These are phyloP conservation scores for Ceyx erithaca DNA, from an alignment of 2,797 vertebrate genomes.

Conservation along the genomic window DNA sequence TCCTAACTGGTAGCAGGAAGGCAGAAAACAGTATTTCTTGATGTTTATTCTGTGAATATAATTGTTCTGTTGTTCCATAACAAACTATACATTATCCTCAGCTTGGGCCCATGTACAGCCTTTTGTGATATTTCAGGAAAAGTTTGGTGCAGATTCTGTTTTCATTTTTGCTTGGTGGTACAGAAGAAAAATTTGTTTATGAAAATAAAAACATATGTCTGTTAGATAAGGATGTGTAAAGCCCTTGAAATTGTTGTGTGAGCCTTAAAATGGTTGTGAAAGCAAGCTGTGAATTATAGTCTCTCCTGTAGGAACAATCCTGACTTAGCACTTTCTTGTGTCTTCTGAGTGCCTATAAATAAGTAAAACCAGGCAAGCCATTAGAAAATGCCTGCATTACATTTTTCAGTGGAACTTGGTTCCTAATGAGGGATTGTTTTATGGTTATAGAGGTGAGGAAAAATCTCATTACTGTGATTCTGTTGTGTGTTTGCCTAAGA, in stretches of 20 bases:
- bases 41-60: background rate
- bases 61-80: background rate
- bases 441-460: background rate
- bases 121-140: background rate
- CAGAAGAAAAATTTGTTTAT: background rate
- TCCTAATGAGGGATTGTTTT: background rate
- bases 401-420: background rate
- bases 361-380: background rate
- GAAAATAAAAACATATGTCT: background rate
- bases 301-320: background rate
- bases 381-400: background rate
- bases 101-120: background rate
- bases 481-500: background rate
- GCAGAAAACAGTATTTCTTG: background rate
- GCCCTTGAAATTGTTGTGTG: background rate
- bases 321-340: background rate
- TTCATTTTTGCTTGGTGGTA: background rate
- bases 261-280: background rate
- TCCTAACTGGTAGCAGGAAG: background rate
- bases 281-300: background rate
- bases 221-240: background rate
- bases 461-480: background rate
- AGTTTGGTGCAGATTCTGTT: background rate
- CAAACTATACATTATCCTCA: background rate
- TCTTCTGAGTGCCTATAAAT: background rate